Evolutionary conservation across 2,888 invertebrate species (phyloP).

Genomic region (Ectemnius cavifrons): DNA sequence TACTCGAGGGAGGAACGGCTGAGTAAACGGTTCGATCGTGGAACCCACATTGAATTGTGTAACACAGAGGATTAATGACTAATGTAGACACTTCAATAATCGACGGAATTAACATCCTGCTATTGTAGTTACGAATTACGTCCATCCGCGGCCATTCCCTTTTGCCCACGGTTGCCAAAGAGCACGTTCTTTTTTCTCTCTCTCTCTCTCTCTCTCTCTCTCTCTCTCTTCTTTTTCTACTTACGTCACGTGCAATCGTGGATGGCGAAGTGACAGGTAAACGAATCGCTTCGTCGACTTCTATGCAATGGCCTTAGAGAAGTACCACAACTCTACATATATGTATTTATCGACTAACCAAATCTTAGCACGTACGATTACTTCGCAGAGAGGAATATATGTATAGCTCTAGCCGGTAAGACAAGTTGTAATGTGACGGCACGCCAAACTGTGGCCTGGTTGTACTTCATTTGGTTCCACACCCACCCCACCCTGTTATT

Average conservation of each 20-base stretch:
- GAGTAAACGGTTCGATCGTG: no score
- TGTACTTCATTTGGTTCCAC: constrained; percentile 11
- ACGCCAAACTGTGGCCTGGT: constrained; percentile 24
- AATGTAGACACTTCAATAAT: constrained; percentile 10
- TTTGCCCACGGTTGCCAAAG: no score
- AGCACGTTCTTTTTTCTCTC: no score
- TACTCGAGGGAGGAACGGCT: no score
- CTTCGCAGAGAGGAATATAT: constrained; percentile 41
- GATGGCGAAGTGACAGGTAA: no score
- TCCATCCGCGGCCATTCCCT: not conserved
- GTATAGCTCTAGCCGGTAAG: constrained; percentile 28
- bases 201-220: no score
- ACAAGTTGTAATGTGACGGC: constrained; percentile 27
- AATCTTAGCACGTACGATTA: constrained; percentile 63
- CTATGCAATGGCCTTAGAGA: constrained; percentile 28
- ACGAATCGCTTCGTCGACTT: no score
- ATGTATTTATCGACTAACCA: constrained; percentile 70
- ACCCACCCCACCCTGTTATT: no score
- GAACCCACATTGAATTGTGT: no score
- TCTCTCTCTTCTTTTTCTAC: no score
- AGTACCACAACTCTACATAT: constrained; percentile 37
- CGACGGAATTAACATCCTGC: constrained; percentile 8
- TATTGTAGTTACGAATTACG: constrained; percentile 8
- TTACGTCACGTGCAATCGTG: no score
- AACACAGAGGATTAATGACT: constrained; percentile 9